A percentile compares a stretch with the other conserved stretches of the same genome.
These are phyloP conservation scores for Scaptomyza montana DNA, from an alignment of 1,140 invertebrate species.

Conservation along the genomic window DNA sequence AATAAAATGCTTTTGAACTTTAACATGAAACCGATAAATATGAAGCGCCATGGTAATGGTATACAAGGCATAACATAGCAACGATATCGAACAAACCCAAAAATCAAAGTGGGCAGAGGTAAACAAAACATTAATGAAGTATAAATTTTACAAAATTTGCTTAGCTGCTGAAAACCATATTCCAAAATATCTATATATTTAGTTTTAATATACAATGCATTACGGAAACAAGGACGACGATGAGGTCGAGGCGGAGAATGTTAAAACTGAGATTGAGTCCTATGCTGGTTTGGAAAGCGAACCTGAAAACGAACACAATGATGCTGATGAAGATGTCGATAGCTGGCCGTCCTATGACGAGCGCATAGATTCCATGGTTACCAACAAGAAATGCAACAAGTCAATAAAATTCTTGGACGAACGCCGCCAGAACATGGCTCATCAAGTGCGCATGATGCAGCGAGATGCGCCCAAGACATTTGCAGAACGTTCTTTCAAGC, in stretches of 20 bases:
- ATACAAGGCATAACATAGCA: constrained; percentile 10
- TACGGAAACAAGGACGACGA: constrained; percentile 50
- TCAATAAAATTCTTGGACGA: constrained; percentile 47
- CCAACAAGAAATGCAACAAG: constrained; percentile 53
- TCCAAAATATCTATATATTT: constrained; percentile 4
- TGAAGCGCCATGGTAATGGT: neutral
- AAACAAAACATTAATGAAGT: neutral
- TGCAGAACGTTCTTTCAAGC: constrained; percentile 34
- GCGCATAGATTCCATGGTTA: constrained; percentile 51
- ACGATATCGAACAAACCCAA: constrained; percentile 16
- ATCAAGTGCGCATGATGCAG: constrained; percentile 44
- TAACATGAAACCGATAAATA: neutral
- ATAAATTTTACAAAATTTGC: neutral
- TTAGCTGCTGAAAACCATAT: constrained; percentile 1
- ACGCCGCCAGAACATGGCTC: constrained; percentile 36
- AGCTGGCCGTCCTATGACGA: constrained; percentile 66
- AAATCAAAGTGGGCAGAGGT: constrained; percentile 1
- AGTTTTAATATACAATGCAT: constrained; percentile 21
- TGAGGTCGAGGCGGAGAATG: constrained; percentile 52
- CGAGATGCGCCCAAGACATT: constrained; percentile 52
- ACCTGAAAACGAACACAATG: constrained; percentile 27
- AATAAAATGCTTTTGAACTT: too few species aligned
- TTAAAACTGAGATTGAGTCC: constrained; percentile 13
- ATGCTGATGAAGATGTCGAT: constrained; percentile 30
- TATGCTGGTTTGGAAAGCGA: constrained; percentile 27